Evolutionary conservation across 2,113 vertebrate genomes (phyloP).

Genomic region (Epinephelus lanceolatus): DNA sequence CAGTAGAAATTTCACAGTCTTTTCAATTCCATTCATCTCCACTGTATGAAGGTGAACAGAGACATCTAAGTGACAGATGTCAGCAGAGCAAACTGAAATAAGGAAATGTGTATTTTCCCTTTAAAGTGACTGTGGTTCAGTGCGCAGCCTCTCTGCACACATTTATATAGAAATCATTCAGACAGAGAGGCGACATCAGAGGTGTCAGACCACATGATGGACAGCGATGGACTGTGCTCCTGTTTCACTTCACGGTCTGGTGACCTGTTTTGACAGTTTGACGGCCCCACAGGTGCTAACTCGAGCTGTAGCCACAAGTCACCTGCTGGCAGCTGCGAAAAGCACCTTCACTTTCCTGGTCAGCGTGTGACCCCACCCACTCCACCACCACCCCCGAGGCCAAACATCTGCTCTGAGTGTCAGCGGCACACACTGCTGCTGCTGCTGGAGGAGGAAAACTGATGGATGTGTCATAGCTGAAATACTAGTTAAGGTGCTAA

Average conservation of each 20-base stretch:
- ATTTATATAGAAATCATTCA: not conserved
- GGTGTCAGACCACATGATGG: not conserved
- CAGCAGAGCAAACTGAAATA: no score
- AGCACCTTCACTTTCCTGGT: not conserved
- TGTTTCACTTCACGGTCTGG: not conserved
- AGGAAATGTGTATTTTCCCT: no score
- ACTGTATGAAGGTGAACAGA: no score
- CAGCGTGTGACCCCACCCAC: not conserved
- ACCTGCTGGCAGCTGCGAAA: conserved; percentile 19
- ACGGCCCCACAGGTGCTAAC: not conserved
- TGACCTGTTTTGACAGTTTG: not conserved
- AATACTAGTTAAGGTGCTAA: no score
- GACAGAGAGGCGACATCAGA: not conserved
- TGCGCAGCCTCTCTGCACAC: not conserved
- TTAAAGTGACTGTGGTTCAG: not conserved
- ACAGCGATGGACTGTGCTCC: not conserved
- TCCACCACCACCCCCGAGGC: not conserved
- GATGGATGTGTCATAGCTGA: not conserved
- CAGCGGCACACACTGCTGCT: not conserved
- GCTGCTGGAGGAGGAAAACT: not conserved
- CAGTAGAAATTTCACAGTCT: no score
- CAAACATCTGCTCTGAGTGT: not conserved
- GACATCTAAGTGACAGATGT: no score
- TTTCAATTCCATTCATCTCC: not conserved
- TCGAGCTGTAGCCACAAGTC: conserved; percentile 11